These are phyloP conservation scores for Piprites chloris DNA, from an alignment of 2,113 vertebrate species.

Conservation along the genomic window DNA sequence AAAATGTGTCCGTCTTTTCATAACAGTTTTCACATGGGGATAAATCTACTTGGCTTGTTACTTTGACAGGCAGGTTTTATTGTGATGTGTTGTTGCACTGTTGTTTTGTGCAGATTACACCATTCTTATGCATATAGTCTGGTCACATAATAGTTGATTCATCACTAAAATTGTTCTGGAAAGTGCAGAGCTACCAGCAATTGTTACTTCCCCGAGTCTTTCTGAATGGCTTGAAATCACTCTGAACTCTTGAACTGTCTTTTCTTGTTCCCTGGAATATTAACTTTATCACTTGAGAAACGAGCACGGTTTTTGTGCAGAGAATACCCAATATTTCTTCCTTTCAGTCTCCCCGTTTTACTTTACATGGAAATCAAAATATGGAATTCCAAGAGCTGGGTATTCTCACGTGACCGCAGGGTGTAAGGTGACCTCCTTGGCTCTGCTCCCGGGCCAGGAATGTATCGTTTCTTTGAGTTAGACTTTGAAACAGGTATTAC, in stretches of 20 bases:
- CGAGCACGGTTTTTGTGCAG: neutral
- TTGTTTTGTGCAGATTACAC: neutral
- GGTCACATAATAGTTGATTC: constrained; percentile 1
- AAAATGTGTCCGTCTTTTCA: neutral
- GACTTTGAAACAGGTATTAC: constrained; percentile 65
- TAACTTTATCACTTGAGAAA: neutral
- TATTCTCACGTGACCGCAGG: neutral
- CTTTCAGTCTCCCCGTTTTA: neutral
- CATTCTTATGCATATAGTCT: neutral
- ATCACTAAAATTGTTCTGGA: neutral
- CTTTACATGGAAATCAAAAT: constrained; percentile 10
- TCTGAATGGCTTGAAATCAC: neutral
- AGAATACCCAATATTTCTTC: neutral
- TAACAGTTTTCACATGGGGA: neutral
- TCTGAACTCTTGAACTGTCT: constrained; percentile 7
- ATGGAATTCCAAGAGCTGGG: neutral
- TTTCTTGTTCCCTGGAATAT: neutral
- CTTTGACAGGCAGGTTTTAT: neutral
- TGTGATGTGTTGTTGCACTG: neutral
- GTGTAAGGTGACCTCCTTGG: constrained; percentile 58
- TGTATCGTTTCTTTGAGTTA: constrained; percentile 56
- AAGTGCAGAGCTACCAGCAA: neutral
- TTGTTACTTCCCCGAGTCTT: neutral
- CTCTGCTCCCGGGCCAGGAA: constrained; percentile 40
- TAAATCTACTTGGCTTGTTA: neutral